Evolutionary conservation across 2,888 invertebrate genomes (phyloP).

Genomic region (Chrysotoxum bicinctum): DNA sequence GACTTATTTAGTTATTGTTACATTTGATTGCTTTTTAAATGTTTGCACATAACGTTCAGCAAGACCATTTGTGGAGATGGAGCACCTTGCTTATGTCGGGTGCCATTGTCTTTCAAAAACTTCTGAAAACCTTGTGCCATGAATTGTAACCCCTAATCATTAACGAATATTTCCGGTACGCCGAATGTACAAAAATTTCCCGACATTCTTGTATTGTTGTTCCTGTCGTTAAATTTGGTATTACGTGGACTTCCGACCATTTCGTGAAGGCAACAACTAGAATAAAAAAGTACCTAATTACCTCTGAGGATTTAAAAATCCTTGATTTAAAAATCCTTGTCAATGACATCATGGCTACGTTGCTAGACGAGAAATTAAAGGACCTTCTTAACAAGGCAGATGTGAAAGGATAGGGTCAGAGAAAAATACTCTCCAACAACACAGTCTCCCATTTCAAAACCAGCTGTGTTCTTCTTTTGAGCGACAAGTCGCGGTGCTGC

Average conservation of each 20-base stretch:
- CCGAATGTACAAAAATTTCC: not conserved
- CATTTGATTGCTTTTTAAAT: not conserved
- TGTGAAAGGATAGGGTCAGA: too few relatives aligned
- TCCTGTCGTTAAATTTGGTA: not conserved
- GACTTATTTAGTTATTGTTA: too few relatives aligned
- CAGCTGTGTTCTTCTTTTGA: too few relatives aligned
- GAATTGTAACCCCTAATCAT: not conserved
- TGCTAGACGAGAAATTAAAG: too few relatives aligned
- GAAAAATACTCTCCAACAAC: too few relatives aligned
- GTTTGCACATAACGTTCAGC: not conserved
- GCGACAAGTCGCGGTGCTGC: too few relatives aligned
- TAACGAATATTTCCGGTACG: not conserved
- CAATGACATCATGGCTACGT: too few relatives aligned
- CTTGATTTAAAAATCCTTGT: too few relatives aligned
- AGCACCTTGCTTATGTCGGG: not conserved
- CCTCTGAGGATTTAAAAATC: too few relatives aligned
- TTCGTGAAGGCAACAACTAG: conserved; percentile 76
- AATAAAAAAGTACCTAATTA: conserved; percentile 76
- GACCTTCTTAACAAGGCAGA: too few relatives aligned
- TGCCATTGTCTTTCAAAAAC: not conserved
- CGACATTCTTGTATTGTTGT: not conserved
- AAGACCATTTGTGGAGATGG: not conserved
- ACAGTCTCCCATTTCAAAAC: too few relatives aligned
- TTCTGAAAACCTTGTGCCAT: not conserved
- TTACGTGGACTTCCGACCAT: not conserved